Base-by-base conservation (phyloP, 2,888 invertebrate species). In the Dione juno region DNA sequence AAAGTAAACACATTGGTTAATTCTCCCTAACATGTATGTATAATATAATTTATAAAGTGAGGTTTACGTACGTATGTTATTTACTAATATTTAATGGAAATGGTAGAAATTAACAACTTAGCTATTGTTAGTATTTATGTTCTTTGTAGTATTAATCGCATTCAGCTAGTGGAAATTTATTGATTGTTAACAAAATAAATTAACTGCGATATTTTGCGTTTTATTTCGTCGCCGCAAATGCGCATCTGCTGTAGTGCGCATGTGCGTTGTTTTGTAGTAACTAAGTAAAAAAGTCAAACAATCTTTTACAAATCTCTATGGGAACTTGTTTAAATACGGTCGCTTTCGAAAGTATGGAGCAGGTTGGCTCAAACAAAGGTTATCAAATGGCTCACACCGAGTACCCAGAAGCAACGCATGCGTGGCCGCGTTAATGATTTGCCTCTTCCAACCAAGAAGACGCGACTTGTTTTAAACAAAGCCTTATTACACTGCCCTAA, bases 1-100 rank as follows among this genome's bases (percentile, higher is more conserved):
- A 90, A 89, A 80, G 80, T 91, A 3, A 89, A 87, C 72, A 88
- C 90, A 2, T 75, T 90, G 45, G 76, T 89, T 21, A 76, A 75
- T 54, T 70, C 72, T 10, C 78, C 77, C 21, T 69, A 72, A 54
- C 19, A 28, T 68, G n/a, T 41, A 19, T 40, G 19, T 40, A 8
- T 11, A 40, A 11, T 14, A 58, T 14, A 35, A 3, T 8, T 1
- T 13, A 3, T 28, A 28, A 28, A 28, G 28, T 28, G 2, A 28
- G 5, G 2, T 3, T 28, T 53, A 54, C 35, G 14, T 28, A n/a
- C 14, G 11, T 28, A n/a, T 48, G 16, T 48, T 48, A 48, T 9
- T 11, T 3, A 48, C 16, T 1, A 48, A 48, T 10, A 48, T 48
- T 8, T 14, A 2, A 21, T 43, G 0, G 28, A 7, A 14, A 35